Conservation (phyloP, 2,888 invertebrate species). For the Automeris io region DNA sequence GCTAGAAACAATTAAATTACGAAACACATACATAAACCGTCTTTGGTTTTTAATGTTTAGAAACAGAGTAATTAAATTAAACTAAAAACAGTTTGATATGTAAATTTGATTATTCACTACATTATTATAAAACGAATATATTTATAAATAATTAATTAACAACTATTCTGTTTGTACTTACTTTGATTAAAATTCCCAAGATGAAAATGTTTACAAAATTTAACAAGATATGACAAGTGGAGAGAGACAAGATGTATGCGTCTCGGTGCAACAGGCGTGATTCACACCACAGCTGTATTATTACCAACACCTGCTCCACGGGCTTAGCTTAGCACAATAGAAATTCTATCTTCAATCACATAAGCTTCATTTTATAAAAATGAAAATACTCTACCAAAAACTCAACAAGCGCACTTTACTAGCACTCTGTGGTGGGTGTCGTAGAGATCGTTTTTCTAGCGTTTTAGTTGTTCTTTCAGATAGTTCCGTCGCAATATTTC, state of each 20-base stretch:
- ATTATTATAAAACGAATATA: too few species aligned
- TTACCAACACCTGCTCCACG: constrained; percentile 55
- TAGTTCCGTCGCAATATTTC: constrained; percentile 60
- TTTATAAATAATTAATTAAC: too few species aligned
- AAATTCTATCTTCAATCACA: constrained; percentile 16
- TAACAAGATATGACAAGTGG: constrained; percentile 37
- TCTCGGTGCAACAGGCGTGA: constrained; percentile 58
- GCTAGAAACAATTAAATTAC: too few species aligned
- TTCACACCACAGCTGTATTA: constrained; percentile 51
- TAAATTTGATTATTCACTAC: too few species aligned
- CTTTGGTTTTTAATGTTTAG: too few species aligned
- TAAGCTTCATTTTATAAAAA: constrained; percentile 26
- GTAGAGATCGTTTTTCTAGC: constrained; percentile 51
- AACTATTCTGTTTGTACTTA: too few species aligned
- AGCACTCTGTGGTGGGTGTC: constrained; percentile 37
- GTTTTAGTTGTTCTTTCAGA: constrained; percentile 36
- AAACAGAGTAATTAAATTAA: too few species aligned
- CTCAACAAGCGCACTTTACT: constrained; percentile 40
- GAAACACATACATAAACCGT: too few species aligned
- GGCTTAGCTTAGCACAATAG: constrained; percentile 19
- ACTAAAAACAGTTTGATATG: too few species aligned
- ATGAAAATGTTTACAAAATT: constrained; percentile 1
- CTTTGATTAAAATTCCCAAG: too few species aligned
- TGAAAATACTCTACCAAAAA: constrained; percentile 29
- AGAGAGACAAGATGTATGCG: constrained; percentile 64